Evolutionary conservation across 1,140 invertebrate species (phyloP), one percentile per base, ranked within the genome.

Genomic region (Daktulosphaira vitifoliae): DNA sequence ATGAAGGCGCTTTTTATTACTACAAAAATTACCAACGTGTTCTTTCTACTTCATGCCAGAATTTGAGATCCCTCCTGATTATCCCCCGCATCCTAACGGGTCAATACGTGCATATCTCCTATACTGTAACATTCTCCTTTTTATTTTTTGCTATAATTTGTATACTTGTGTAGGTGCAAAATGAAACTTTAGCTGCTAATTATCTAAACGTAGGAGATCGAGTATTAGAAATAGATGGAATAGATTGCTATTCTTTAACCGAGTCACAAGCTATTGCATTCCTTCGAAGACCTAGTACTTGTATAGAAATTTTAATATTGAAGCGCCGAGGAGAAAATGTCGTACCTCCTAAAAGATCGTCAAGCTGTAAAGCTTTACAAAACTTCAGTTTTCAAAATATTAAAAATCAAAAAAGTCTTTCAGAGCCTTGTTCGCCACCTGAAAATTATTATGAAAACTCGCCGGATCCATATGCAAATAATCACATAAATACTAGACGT

Each of bases 131-230:
- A n/a, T n/a, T n/a, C n/a, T n/a, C n/a, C n/a, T n/a, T n/a, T n/a
- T n/a, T n/a, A n/a, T n/a, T n/a, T n/a, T n/a, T n/a, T n/a, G n/a
- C n/a, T n/a, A n/a, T n/a, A n/a, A n/a, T n/a, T n/a, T n/a, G n/a
- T n/a, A n/a, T n/a, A n/a, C n/a, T n/a, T n/a, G n/a, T n/a, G n/a
- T 54, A 69, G 68, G 59, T 69, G 29, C 62, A 54, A 25, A 39
- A 59, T 13, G 68, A 66, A 2, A 65, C 68, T 11, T 65, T 69
- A 42, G 68, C 68, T 6, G 18, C 48, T 8, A 67, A 69, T 23
- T 68, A 69, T 56, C 46, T 69, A 38, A 48, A 50, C n/a, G 53
- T 67, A 7, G 68, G 67, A 1, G 68, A 69, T 37, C 64, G 54
- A 23, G 20, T 69, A 4, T 25, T 69, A 15, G 52, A 68, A 29